Base-by-base conservation (phyloP, 2,113 vertebrate genomes). In the Gallinago jamesoni region DNA sequence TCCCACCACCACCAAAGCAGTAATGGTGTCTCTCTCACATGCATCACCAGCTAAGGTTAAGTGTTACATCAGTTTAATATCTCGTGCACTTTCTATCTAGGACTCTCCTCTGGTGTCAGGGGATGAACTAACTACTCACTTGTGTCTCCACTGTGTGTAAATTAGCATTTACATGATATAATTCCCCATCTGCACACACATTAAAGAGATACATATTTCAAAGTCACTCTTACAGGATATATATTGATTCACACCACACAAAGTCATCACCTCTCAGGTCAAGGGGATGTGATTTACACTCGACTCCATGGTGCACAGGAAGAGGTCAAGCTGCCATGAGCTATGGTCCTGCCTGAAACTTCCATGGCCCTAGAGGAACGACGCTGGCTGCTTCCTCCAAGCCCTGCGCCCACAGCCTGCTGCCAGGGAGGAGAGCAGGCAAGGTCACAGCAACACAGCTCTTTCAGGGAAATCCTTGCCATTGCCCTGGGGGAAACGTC, bases 1-100 rank as follows among this genome's bases (percentile, higher is more conserved):
- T 81, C 19, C 62, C 57, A 87, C 28, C 53, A 84, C 37, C 35
- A 84, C 31, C 73, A 66, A 76, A 68, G 52, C 56, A 88, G 70
- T 63, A 80, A 79, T 43, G 37, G 39, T 85, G 33, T 83, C 77
- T 83, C 66, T 87, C 66, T 88, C 62, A 79, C 27, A 87, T 62
- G 70, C 77, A 91, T 73, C 92, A 85, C 41, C 63, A 95, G 33
- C 84, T 92, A 89, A 91, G 84, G 89, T 84, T 93, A 93, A 95
- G 66, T 57, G 77, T 85, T 89, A 15, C 63, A 73, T 76, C 62
- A 76, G 47, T 70, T 84, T 73, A 95, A 89, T 83, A 67, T 43
- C 91, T 92, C 28, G 43, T 15, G 31, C 45, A 79, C 47, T 73
- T 87, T 81, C 74, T 79, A 68, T 64, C 59, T 43, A 84, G 69